Conservation (phyloP, 2,888 invertebrate species). For the Drosophila paranaensis region DNA sequence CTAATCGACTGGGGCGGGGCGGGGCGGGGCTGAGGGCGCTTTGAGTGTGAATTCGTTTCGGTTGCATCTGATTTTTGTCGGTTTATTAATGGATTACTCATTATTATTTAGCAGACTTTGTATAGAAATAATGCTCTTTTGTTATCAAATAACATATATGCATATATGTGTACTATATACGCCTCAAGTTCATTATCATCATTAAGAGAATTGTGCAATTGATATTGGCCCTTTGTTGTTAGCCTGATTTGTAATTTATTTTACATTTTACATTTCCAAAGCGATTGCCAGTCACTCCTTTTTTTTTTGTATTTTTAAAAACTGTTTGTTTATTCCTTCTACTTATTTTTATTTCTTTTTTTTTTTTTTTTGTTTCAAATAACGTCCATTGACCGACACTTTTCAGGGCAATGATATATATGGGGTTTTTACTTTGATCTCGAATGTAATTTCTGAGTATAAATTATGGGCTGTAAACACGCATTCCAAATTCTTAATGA, state of each 20-base stretch:
- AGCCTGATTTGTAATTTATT: conserved; percentile 42
- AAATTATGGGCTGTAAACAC: conserved; percentile 26
- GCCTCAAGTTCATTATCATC: conserved; percentile 79
- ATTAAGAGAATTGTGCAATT: conserved; percentile 63
- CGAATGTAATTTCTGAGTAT: conserved; percentile 41
- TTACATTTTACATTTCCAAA: conserved; percentile 52
- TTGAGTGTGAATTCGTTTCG: conserved; percentile 2
- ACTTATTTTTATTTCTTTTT: background rate
- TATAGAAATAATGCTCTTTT: conserved; percentile 40
- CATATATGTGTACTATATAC: conserved; percentile 59
- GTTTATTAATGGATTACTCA: conserved; percentile 61
- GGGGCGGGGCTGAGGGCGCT: too few relatives aligned
- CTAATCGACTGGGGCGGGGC: conserved; percentile 19
- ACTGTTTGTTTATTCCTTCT: conserved; percentile 14
- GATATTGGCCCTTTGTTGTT: conserved; percentile 34
- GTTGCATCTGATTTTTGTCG: conserved; percentile 55
- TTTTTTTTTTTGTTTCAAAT: conserved; percentile 20
- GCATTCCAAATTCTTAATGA: conserved; percentile 19
- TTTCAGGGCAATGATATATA: conserved; percentile 60
- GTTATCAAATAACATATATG: conserved; percentile 69
- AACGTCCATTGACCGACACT: conserved; percentile 65
- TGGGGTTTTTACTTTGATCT: conserved; percentile 32
- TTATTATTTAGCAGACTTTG: conserved; percentile 59
- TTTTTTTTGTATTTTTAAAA: conserved; percentile 1
- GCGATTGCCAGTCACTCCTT: conserved; percentile 58